phyloP scores from a whole-genome alignment of 2,113 vertebrate species.

The Ochotona princeps region DNA sequence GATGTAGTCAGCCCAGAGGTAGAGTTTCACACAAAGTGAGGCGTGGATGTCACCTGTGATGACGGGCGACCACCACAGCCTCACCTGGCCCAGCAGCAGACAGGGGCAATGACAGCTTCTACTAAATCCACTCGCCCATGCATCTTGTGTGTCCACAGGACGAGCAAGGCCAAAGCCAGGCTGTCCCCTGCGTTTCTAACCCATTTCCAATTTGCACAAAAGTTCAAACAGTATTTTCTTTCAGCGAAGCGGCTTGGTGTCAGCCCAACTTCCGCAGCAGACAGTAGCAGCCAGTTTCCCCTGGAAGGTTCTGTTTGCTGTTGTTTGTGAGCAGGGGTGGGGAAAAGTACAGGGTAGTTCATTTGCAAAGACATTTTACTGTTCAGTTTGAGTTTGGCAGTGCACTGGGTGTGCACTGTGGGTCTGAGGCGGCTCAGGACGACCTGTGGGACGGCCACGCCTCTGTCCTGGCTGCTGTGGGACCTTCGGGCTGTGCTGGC shows the following conservation, averaged over 20 bases:
- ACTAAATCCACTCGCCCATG: conserved; percentile 47
- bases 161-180: conserved; percentile 73
- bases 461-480: conserved; percentile 65
- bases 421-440: conserved; percentile 52
- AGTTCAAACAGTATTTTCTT: conserved; percentile 52
- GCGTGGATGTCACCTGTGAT: conserved; percentile 54
- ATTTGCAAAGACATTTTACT: conserved; percentile 75
- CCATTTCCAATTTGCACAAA: conserved; percentile 72
- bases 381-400: conserved; percentile 52
- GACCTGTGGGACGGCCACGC: conserved; percentile 64
- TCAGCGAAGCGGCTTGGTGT: conserved; percentile 54
- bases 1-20: background rate
- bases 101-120: conserved; percentile 59
- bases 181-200: conserved; percentile 58
- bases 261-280: background rate
- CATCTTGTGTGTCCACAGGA: background rate
- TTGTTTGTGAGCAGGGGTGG: conserved; percentile 40
- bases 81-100: conserved; percentile 3
- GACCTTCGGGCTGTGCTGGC: conserved; percentile 69
- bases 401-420: conserved; percentile 65
- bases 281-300: conserved; percentile 44
- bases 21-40: conserved; percentile 31
- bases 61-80: background rate
- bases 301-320: background rate
- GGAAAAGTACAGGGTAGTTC: conserved; percentile 70